These are phyloP conservation scores for Anguilla megastoma DNA, from an alignment of 2,797 vertebrate species.

Conservation along the genomic window DNA sequence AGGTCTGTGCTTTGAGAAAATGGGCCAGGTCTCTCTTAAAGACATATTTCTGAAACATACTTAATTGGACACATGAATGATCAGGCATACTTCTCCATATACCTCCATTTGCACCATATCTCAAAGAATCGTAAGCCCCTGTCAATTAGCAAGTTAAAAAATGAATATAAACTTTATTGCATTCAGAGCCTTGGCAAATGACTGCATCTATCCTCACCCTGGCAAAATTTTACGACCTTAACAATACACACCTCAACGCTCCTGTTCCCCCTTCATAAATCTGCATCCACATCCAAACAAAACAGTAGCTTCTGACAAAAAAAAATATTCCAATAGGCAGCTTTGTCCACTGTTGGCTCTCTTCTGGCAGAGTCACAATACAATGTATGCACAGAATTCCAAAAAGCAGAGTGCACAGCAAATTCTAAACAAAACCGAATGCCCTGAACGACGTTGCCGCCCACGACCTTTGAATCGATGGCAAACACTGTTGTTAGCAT, in stretches of 20 bases:
- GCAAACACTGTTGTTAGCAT: conserved; percentile 30
- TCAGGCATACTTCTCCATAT: not conserved
- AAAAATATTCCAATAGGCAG: not conserved
- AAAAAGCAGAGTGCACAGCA: not conserved
- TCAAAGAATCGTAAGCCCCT: not conserved
- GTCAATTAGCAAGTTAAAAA: not conserved
- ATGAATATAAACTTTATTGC: not conserved
- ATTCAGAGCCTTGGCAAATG: not conserved
- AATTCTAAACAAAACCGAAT: not conserved
- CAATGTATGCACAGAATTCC: not conserved
- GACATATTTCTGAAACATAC: not conserved
- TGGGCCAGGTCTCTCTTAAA: not conserved
- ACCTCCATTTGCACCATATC: not conserved
- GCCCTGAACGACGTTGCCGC: not conserved
- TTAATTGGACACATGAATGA: not conserved
- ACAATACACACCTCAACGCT: not conserved
- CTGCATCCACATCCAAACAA: not conserved
- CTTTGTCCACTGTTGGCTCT: not conserved
- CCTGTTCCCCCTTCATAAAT: not conserved
- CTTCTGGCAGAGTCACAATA: not conserved
- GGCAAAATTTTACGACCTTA: not conserved
- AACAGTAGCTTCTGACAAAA: not conserved
- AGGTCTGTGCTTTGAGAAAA: conserved; percentile 17
- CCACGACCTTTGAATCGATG: conserved; percentile 24
- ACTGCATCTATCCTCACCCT: not conserved